Evolutionary conservation across 1,140 invertebrate species (phyloP).

Genomic region (Drosophila lacertosa): DNA sequence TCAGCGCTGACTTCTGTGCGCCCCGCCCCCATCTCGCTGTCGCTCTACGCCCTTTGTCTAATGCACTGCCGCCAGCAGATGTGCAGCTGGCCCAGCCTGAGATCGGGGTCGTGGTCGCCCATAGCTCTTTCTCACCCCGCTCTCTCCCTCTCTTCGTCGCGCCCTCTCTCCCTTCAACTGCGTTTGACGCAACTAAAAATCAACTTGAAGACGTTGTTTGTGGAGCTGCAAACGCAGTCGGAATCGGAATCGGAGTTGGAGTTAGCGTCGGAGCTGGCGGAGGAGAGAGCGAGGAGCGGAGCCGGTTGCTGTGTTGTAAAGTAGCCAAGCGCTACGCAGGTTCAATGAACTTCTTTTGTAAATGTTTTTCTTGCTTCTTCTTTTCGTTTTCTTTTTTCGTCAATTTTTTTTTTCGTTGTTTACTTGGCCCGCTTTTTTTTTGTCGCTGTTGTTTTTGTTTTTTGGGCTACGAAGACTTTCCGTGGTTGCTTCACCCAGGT

Average conservation of each 20-base stretch:
- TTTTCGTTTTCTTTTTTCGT: slow-evolving; percentile 31
- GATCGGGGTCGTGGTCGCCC: not conserved
- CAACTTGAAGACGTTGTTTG: slow-evolving; percentile 17
- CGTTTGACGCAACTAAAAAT: slow-evolving; percentile 24
- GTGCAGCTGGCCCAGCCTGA: slow-evolving; percentile 22
- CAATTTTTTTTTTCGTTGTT: slow-evolving; percentile 61
- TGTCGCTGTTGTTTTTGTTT: slow-evolving; percentile 52
- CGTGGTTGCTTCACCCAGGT: slow-evolving; percentile 47
- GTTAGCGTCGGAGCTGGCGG: not conserved
- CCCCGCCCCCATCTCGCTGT: slow-evolving; percentile 1
- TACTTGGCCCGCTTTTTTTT: slow-evolving; percentile 71
- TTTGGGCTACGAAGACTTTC: slow-evolving; percentile 61
- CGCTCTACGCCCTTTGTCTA: slow-evolving; percentile 24
- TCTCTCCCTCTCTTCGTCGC: not conserved
- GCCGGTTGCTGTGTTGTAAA: slow-evolving; percentile 41
- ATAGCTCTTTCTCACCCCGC: not conserved
- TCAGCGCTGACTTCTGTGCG: slow-evolving; percentile 24
- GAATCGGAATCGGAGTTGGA: slow-evolving; percentile 15
- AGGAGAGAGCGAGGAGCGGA: not conserved
- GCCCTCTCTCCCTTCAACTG: not conserved
- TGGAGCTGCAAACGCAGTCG: not conserved
- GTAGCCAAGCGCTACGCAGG: slow-evolving; percentile 68
- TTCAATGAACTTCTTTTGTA: slow-evolving; percentile 79
- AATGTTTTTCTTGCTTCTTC: slow-evolving; percentile 68
- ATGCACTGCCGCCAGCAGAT: slow-evolving; percentile 32